A percentile compares a stretch with the other conserved stretches of the same genome.
Conservation (phyloP, 1,140 invertebrate species). For the Zaprionus vittiger region DNA sequence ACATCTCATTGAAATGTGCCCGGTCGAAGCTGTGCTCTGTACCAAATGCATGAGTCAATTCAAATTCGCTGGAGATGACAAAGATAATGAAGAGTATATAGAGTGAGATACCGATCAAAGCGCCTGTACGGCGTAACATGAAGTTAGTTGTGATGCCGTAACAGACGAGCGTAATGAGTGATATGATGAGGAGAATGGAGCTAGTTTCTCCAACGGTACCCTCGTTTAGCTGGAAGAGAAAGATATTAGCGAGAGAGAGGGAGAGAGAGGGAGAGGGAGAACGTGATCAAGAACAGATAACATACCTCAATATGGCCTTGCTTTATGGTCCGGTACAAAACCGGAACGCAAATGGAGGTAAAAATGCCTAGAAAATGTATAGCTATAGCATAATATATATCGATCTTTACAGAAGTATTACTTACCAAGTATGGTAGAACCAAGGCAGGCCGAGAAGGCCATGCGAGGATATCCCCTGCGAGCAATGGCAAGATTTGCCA, state of each 20-base stretch:
- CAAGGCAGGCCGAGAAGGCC: conserved; percentile 42
- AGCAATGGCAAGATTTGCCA: conserved; percentile 25
- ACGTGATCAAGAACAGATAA: neutral
- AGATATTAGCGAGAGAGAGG: no score
- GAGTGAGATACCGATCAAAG: conserved; percentile 24
- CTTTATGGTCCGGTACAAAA: neutral
- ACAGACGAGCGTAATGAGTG: neutral
- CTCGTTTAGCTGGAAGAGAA: conserved; percentile 15
- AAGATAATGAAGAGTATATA: conserved; percentile 28
- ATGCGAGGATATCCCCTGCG: conserved; percentile 37
- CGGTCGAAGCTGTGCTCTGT: conserved; percentile 41
- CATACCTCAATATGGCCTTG: neutral
- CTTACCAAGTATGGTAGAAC: conserved; percentile 32
- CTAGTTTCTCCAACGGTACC: conserved; percentile 32
- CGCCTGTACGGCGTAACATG: conserved; percentile 36
- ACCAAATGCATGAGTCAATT: conserved; percentile 36
- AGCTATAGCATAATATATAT: neutral
- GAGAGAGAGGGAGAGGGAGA: neutral
- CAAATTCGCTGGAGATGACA: conserved; percentile 28
- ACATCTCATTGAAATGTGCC: conserved; percentile 27
- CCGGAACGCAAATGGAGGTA: conserved; percentile 18
- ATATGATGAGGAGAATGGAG: conserved; percentile 28
- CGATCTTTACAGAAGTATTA: neutral
- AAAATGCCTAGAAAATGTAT: conserved; percentile 15
- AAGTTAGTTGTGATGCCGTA: conserved; percentile 47